Conservation (phyloP, 1,140 invertebrate species). For the Saxidomus purpurata region DNA sequence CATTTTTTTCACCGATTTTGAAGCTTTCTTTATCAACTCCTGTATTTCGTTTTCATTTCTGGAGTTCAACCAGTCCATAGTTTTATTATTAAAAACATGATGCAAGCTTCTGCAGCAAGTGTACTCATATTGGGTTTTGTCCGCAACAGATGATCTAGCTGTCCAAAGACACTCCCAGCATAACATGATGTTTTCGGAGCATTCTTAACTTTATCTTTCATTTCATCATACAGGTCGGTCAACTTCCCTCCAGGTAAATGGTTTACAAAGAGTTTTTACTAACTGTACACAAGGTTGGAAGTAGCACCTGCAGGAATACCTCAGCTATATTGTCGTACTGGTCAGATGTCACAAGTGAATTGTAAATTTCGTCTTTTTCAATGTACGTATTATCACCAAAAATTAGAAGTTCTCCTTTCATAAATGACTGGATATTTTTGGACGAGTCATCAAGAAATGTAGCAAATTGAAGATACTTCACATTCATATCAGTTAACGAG, state of each 20-base stretch:
- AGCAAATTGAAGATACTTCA: neutral
- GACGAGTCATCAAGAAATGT: neutral
- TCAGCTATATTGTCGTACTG: slow-evolving; percentile 58
- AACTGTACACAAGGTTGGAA: slow-evolving; percentile 34
- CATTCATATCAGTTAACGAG: slow-evolving; percentile 16
- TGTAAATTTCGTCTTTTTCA: slow-evolving; percentile 31
- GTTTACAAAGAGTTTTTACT: slow-evolving; percentile 25
- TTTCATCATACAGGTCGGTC: slow-evolving; percentile 6
- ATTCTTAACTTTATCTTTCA: slow-evolving; percentile 43
- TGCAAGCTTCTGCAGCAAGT: slow-evolving; percentile 49
- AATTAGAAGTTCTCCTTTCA: neutral
- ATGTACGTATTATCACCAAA: slow-evolving; percentile 10
- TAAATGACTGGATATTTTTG: slow-evolving; percentile 2
- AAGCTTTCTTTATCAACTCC: slow-evolving; percentile 5
- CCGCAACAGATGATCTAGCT: slow-evolving; percentile 43
- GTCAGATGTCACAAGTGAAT: slow-evolving; percentile 22
- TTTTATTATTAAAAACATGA: slow-evolving; percentile 59
- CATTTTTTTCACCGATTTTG: slow-evolving; percentile 46
- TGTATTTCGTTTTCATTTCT: slow-evolving; percentile 47
- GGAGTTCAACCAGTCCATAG: slow-evolving; percentile 38
- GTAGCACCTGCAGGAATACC: slow-evolving; percentile 23
- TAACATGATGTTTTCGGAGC: slow-evolving; percentile 31
- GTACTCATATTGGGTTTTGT: slow-evolving; percentile 54
- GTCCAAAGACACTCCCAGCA: slow-evolving; percentile 53
- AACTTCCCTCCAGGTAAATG: slow-evolving; percentile 64